phyloP scores from a whole-genome alignment of 2,797 vertebrate genomes.

The Cossypha dichroa region DNA sequence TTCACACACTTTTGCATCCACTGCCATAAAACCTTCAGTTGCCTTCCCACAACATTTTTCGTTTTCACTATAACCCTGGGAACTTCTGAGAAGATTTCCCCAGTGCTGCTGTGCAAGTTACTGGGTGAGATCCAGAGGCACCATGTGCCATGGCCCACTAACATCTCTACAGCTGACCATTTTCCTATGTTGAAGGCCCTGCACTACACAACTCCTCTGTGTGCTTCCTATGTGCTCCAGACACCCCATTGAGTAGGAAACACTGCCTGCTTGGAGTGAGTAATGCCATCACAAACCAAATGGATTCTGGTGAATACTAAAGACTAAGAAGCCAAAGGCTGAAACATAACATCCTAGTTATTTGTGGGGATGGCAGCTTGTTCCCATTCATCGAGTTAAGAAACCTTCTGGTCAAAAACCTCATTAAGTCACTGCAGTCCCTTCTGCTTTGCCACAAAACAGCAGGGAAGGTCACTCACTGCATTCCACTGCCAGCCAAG shows the following conservation, averaged over 20 bases:
- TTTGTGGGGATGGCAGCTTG: not conserved
- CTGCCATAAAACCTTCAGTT: not conserved
- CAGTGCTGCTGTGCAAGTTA: not conserved
- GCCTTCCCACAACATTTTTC: not conserved
- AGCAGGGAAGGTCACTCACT: not conserved
- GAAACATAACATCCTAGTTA: not conserved
- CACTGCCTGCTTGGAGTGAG: not conserved
- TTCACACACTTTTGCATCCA: not conserved
- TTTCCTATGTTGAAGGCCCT: not conserved
- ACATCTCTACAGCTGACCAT: not conserved
- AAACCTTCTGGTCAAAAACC: not conserved
- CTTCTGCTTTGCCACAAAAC: not conserved
- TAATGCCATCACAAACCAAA: not conserved
- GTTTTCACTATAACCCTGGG: not conserved
- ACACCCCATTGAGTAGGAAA: not conserved
- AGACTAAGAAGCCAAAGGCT: not conserved
- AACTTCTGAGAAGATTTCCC: not conserved
- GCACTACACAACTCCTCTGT: not conserved
- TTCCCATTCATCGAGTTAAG: not conserved
- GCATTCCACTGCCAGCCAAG: not conserved
- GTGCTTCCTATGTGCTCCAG: not conserved
- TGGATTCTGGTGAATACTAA: not conserved
- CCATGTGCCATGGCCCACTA: not conserved
- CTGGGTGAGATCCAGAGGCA: not conserved
- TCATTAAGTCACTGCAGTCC: not conserved